Evolutionary conservation across 1,140 invertebrate species (phyloP).

Genomic region (Achatina immaculata): DNA sequence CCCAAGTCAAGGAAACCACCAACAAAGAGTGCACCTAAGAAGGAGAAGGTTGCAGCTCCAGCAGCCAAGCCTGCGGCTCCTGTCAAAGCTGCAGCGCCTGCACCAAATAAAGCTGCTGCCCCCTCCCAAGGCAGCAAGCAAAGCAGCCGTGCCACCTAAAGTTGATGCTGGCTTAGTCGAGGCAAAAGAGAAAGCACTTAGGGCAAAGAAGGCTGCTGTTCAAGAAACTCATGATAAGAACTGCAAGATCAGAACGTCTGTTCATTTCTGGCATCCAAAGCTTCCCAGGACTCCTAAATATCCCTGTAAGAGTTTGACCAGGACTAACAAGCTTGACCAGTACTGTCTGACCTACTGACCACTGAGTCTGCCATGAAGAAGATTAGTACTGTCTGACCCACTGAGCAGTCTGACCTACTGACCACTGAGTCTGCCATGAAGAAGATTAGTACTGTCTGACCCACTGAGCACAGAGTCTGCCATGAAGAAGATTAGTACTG

Average conservation of each 20-base stretch:
- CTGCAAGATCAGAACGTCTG: conserved; percentile 92
- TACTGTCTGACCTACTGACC: too few species aligned
- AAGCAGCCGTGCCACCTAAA: conserved; percentile 51
- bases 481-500: too few species aligned
- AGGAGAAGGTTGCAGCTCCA: background rate
- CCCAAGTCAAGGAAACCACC: too few species aligned
- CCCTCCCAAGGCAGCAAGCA: conserved; percentile 72
- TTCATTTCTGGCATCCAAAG: conserved; percentile 93
- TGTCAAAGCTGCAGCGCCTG: background rate
- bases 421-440: too few species aligned
- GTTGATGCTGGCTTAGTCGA: conserved; percentile 39
- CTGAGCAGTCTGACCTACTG: too few species aligned
- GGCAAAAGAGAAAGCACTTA: conserved; percentile 65
- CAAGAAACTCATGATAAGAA: conserved; percentile 89
- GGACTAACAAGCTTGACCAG: conserved; percentile 89
- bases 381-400: too few species aligned
- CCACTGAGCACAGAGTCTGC: too few species aligned
- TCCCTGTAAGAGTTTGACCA: conserved; percentile 92
- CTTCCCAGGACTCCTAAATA: conserved; percentile 94
- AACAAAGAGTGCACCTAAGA: background rate
- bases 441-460: too few species aligned
- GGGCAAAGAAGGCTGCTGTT: conserved; percentile 76
- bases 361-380: too few species aligned
- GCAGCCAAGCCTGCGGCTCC: background rate
- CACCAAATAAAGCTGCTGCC: too few species aligned